Evolutionary conservation across 2,888 invertebrate species (phyloP).

Genomic region (Coenonympha glycerion): DNA sequence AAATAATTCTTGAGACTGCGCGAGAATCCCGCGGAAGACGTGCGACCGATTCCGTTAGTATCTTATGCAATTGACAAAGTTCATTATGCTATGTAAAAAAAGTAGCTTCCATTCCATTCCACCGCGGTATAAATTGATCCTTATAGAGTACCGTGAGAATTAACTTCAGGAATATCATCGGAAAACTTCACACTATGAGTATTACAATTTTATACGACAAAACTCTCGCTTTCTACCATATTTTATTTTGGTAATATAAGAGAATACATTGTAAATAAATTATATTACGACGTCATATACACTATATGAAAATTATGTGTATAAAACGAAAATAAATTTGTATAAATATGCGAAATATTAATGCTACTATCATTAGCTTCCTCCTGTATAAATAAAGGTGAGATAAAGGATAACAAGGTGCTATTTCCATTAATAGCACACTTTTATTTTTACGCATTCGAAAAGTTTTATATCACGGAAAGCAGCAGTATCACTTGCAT

Average conservation of each 20-base stretch:
- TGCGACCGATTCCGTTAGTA: too few relatives aligned
- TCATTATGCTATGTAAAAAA: too few relatives aligned
- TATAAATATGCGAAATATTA: not conserved
- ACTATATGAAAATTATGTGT: not conserved
- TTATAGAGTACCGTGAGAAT: slow-evolving; percentile 4
- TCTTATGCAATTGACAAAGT: too few relatives aligned
- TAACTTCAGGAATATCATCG: not conserved
- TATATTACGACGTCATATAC: not conserved
- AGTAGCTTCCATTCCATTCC: too few relatives aligned
- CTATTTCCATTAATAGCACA: slow-evolving; percentile 20
- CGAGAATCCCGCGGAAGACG: too few relatives aligned
- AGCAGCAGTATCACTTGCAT: slow-evolving; percentile 1
- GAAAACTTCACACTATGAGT: not conserved
- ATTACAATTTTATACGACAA: slow-evolving; percentile 10
- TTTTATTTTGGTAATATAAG: not conserved
- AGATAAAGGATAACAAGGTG: slow-evolving; percentile 14
- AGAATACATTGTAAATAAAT: not conserved
- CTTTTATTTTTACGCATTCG: slow-evolving; percentile 6
- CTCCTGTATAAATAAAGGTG: not conserved
- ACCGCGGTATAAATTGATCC: too few relatives aligned
- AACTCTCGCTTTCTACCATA: not conserved
- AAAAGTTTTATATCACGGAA: slow-evolving; percentile 6
- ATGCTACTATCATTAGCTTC: not conserved
- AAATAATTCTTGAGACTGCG: too few relatives aligned
- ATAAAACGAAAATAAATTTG: not conserved